phyloP scores from a whole-genome alignment of 2,888 invertebrate genomes.

The Xiphydria camelus region DNA sequence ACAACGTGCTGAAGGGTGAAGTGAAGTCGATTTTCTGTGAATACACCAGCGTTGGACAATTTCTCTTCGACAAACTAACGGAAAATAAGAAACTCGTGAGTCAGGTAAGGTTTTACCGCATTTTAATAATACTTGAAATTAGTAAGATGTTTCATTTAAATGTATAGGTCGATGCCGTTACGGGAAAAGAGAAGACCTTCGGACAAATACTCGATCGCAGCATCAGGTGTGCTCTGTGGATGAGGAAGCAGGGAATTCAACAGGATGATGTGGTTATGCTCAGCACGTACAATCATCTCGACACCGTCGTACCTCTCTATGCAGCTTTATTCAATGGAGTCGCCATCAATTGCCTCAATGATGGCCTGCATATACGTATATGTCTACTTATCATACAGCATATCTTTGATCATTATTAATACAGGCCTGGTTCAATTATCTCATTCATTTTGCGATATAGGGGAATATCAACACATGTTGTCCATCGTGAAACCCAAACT shows the following conservation, averaged over 20 bases:
- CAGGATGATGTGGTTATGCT: constrained; percentile 3
- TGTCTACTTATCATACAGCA: too few species aligned
- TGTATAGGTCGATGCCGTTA: constrained; percentile 7
- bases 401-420: too few species aligned
- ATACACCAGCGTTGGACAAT: neutral
- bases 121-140: neutral
- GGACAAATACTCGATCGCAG: constrained; percentile 1
- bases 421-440: too few species aligned
- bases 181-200: constrained; percentile 7
- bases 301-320: constrained; percentile 17
- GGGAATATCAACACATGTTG: too few species aligned
- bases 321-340: constrained; percentile 21
- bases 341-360: too few species aligned
- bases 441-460: too few species aligned
- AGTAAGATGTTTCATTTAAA: neutral
- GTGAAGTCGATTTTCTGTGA: neutral
- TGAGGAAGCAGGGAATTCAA: constrained; percentile 3
- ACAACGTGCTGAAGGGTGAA: neutral
- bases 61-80: neutral
- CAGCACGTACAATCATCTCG: constrained; percentile 16
- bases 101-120: neutral
- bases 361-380: constrained; percentile 1
- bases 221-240: constrained; percentile 5
- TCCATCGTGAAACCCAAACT: too few species aligned
- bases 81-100: neutral